These are phyloP conservation scores for Tragopan temminckii DNA, from an alignment of 2,797 vertebrate genomes.

Conservation along the genomic window DNA sequence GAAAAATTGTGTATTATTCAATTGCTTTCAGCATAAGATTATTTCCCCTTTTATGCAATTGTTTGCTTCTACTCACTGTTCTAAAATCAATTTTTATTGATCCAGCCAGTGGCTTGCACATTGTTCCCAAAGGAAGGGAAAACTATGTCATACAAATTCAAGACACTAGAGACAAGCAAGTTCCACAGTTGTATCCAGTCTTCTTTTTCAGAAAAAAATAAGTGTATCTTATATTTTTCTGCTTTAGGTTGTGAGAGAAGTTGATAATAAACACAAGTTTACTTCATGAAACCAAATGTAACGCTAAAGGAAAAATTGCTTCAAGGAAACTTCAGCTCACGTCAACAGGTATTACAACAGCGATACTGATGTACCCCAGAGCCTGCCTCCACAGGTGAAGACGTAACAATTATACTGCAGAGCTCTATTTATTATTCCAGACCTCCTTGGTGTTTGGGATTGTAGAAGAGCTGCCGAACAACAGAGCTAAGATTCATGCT, in stretches of 20 bases:
- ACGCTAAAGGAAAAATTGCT: neutral
- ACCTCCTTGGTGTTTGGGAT: neutral
- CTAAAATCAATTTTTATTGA: slow-evolving; percentile 72
- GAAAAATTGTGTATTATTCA: slow-evolving; percentile 58
- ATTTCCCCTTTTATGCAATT: slow-evolving; percentile 69
- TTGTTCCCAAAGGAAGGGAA: slow-evolving; percentile 50
- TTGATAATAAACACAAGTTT: neutral
- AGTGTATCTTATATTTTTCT: neutral
- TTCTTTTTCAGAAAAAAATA: neutral
- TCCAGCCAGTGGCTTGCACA: slow-evolving; percentile 33
- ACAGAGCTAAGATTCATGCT: rapidly evolving
- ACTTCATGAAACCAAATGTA: neutral
- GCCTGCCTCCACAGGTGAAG: neutral
- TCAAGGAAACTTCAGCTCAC: neutral
- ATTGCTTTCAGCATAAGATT: slow-evolving; percentile 51
- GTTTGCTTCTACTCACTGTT: slow-evolving; percentile 58
- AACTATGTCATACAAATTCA: slow-evolving; percentile 18
- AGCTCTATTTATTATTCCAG: neutral
- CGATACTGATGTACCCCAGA: neutral
- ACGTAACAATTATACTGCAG: neutral
- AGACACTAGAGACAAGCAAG: neutral
- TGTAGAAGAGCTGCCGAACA: neutral
- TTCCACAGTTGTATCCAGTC: neutral
- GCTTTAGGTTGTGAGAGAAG: neutral
- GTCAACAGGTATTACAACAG: neutral